phyloP scores from a whole-genome alignment of 2,113 vertebrate species.

The Istiophorus platypterus region DNA sequence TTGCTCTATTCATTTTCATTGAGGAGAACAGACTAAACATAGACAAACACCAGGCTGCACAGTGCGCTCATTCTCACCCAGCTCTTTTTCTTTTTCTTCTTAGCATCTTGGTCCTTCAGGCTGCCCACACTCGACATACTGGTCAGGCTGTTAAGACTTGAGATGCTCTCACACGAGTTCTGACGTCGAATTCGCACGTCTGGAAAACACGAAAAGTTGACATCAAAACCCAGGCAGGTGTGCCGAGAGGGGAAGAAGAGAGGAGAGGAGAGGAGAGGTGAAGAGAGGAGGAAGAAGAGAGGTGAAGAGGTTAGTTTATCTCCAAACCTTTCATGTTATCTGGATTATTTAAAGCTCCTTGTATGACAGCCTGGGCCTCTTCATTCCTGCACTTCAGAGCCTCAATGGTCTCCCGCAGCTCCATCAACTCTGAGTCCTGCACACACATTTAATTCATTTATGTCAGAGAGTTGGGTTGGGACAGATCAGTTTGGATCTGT shows the following conservation, averaged over 20 bases:
- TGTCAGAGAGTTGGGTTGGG: not conserved
- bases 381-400: conserved; percentile 91
- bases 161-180: conserved; percentile 97
- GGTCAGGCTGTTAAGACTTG: conserved; percentile 95
- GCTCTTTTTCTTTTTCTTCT: conserved; percentile 98
- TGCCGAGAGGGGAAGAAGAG: not conserved
- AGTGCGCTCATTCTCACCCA: conserved; percentile 86
- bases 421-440: conserved; percentile 91
- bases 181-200: conserved; percentile 93
- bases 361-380: conserved; percentile 95
- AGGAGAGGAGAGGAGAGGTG: no score
- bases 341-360: conserved; percentile 90
- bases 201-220: conserved; percentile 55
- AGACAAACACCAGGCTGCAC: conserved; percentile 19
- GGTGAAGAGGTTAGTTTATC: no score
- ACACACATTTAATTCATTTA: conserved; percentile 3
- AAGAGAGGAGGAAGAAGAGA: no score
- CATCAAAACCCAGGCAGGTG: not conserved
- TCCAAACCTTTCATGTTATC: conserved; percentile 89
- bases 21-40: not conserved
- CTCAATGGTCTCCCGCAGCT: conserved; percentile 94
- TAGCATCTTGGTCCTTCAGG: conserved; percentile 92
- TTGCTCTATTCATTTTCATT: conserved; percentile 16
- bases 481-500: not conserved
- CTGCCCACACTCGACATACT: conserved; percentile 95